Conservation (phyloP, 2,888 invertebrate genomes). For the Brassicogethes aeneus region DNA sequence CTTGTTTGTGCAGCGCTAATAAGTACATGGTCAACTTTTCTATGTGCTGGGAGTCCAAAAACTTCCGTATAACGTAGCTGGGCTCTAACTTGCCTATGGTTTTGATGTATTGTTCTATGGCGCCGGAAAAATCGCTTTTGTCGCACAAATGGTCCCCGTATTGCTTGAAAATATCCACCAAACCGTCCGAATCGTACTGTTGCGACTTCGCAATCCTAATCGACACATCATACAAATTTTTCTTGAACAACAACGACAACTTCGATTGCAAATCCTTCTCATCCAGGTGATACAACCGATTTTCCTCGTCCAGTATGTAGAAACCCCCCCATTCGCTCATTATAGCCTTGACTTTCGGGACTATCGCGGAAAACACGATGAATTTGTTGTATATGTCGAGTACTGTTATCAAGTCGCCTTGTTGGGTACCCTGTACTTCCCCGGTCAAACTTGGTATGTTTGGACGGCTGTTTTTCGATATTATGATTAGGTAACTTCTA, state of each 20-base stretch:
- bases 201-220: conserved; percentile 88
- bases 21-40: conserved; percentile 84
- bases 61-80: conserved; percentile 92
- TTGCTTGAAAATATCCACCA: conserved; percentile 86
- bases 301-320: conserved; percentile 55
- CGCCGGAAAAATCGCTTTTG: conserved; percentile 68
- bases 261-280: conserved; percentile 93
- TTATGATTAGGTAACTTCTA: conserved; percentile 77
- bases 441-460: conserved; percentile 13
- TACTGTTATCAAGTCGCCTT: conserved; percentile 59
- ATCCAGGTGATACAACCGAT: conserved; percentile 68
- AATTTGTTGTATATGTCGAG: conserved; percentile 94
- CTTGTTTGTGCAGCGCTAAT: conserved; percentile 79
- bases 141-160: conserved; percentile 93
- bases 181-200: conserved; percentile 78
- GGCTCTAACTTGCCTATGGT: conserved; percentile 94
- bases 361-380: conserved; percentile 74
- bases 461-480: conserved; percentile 42
- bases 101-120: conserved; percentile 90
- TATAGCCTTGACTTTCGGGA: conserved; percentile 53
- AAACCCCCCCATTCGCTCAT: conserved; percentile 86
- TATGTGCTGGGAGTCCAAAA: conserved; percentile 86
- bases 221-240: conserved; percentile 91
- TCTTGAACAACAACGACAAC: conserved; percentile 81
- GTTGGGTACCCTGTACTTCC: conserved; percentile 28